Evolutionary conservation across 2,797 vertebrate species (phyloP).

Genomic region (Pteropus rufus): DNA sequence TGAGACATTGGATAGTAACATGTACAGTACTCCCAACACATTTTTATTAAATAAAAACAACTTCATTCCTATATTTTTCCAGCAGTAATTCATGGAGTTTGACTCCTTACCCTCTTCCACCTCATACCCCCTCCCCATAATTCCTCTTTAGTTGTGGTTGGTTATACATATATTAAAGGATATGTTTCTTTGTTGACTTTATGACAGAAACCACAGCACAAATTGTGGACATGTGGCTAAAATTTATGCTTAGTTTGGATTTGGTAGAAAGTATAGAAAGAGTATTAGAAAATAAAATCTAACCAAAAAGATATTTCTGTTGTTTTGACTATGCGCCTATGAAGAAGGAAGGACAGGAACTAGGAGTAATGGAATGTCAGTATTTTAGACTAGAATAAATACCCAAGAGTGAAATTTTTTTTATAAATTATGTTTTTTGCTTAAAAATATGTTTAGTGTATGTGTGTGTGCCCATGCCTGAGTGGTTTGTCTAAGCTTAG

Average conservation of each 20-base stretch:
- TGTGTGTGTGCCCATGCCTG: background rate
- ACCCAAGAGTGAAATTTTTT: background rate
- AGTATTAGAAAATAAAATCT: constrained; percentile 23
- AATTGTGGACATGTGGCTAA: background rate
- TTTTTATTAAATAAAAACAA: constrained; percentile 12
- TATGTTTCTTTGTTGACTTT: background rate
- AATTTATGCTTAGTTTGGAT: constrained; percentile 23
- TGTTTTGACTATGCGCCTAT: background rate
- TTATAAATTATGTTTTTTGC: background rate
- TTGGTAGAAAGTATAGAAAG: constrained; percentile 29
- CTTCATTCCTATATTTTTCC: background rate
- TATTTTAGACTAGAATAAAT: background rate
- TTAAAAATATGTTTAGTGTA: background rate
- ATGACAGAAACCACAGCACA: constrained; percentile 5
- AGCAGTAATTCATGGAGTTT: background rate
- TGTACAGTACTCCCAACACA: background rate
- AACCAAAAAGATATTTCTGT: background rate
- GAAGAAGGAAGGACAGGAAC: background rate
- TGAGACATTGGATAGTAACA: background rate
- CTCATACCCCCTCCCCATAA: background rate
- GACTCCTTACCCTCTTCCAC: background rate
- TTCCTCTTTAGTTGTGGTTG: background rate
- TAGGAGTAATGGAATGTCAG: background rate
- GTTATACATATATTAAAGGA: background rate
- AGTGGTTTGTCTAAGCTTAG: background rate